Conservation (phyloP, 1,140 invertebrate species). For the Leucophenga varia region DNA sequence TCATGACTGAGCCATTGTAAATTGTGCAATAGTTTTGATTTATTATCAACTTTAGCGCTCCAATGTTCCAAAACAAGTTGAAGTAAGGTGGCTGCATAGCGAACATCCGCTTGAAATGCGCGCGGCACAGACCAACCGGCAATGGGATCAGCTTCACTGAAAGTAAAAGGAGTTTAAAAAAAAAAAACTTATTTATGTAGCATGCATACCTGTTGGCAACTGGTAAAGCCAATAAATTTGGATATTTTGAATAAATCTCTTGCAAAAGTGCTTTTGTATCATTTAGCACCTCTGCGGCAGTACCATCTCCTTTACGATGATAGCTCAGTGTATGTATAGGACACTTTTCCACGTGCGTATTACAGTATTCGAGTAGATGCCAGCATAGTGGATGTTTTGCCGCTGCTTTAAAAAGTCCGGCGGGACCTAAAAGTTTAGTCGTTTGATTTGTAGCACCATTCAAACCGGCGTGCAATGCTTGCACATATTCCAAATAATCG, state of each 20-base stretch:
- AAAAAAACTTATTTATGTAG: background rate
- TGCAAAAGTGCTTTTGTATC: constrained; percentile 45
- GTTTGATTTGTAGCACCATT: constrained; percentile 28
- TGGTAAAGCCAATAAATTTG: constrained; percentile 45
- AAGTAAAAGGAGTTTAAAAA: background rate
- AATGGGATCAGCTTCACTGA: constrained; percentile 59
- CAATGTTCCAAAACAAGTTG: constrained; percentile 55
- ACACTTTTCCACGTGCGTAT: constrained; percentile 39
- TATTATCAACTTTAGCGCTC: constrained; percentile 38
- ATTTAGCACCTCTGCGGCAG: constrained; percentile 45
- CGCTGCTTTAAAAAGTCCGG: constrained; percentile 56
- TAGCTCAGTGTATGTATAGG: constrained; percentile 58
- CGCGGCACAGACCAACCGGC: constrained; percentile 57
- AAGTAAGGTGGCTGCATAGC: constrained; percentile 56
- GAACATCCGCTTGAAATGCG: constrained; percentile 56
- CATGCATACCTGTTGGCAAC: constrained; percentile 57
- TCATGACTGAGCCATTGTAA: constrained; percentile 58
- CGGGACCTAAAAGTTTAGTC: too few relatives aligned
- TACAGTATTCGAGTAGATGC: constrained; percentile 55
- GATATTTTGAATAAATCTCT: constrained; percentile 48
- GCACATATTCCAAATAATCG: constrained; percentile 47
- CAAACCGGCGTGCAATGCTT: constrained; percentile 43
- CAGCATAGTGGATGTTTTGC: constrained; percentile 58
- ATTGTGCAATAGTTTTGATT: constrained; percentile 24
- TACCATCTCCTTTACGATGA: constrained; percentile 58